Evolutionary conservation across 2,888 invertebrate genomes (phyloP).

Genomic region (Nomada flava): DNA sequence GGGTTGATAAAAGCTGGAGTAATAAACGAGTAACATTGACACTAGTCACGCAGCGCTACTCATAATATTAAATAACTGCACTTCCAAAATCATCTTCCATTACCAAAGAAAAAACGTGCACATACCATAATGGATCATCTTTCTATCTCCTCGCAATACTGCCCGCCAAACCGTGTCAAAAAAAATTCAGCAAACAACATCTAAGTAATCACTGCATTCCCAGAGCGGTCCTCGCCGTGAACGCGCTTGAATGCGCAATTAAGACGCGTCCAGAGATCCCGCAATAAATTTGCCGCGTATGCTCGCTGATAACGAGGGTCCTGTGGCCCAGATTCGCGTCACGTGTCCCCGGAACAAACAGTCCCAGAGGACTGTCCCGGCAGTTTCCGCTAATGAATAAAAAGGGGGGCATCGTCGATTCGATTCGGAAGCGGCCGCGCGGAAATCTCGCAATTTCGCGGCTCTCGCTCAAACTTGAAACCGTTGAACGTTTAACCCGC

Average conservation of each 20-base stretch:
- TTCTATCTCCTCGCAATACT: too few species aligned
- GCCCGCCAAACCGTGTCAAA: too few species aligned
- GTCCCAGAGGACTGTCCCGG: conserved; percentile 10
- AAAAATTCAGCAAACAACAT: too few species aligned
- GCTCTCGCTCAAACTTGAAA: conserved; percentile 24
- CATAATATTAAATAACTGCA: too few species aligned
- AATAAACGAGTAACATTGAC: neutral
- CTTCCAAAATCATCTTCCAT: too few species aligned
- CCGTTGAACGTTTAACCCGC: conserved; percentile 6
- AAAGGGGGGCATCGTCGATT: conserved; percentile 52
- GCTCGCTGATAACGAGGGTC: neutral
- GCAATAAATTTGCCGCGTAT: neutral
- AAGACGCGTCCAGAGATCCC: neutral
- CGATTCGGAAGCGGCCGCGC: conserved; percentile 43
- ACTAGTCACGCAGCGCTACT: too few species aligned
- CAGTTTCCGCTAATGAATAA: conserved; percentile 55
- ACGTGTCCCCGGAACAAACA: conserved; percentile 48
- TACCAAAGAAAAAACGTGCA: too few species aligned
- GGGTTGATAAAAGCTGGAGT: neutral
- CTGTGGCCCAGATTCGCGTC: conserved; percentile 31
- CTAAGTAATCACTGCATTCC: neutral
- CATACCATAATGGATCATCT: too few species aligned
- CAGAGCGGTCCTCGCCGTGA: neutral
- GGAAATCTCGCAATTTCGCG: conserved; percentile 58
- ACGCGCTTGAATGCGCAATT: conserved; percentile 5